phyloP scores from a whole-genome alignment of 2,113 vertebrate genomes.

The Hippocampus abdominalis region DNA sequence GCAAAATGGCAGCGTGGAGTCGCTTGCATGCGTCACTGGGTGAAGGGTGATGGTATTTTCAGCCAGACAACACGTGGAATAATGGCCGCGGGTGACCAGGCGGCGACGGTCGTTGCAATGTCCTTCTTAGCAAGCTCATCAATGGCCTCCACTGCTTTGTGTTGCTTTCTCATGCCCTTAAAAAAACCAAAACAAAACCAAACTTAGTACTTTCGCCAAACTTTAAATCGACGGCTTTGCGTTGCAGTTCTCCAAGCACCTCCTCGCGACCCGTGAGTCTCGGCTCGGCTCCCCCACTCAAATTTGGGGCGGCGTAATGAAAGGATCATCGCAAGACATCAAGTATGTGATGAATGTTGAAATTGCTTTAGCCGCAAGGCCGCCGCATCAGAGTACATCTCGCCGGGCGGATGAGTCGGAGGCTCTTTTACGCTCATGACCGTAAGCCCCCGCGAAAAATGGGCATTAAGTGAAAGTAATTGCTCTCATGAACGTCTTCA shows the following conservation, averaged over 20 bases:
- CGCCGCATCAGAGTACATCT: neutral
- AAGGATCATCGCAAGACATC: slow-evolving; percentile 6
- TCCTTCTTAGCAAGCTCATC: too few relatives aligned
- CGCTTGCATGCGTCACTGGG: neutral
- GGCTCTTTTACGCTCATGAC: slow-evolving; percentile 3
- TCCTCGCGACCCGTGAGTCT: neutral
- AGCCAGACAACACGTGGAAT: too few relatives aligned
- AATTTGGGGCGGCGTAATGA: slow-evolving; percentile 11
- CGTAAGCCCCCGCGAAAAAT: slow-evolving; percentile 3
- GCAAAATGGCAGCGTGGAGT: neutral
- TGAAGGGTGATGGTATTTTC: too few relatives aligned
- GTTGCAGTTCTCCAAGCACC: neutral
- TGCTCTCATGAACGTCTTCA: slow-evolving; percentile 4
- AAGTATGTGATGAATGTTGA: slow-evolving; percentile 12
- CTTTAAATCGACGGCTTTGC: slow-evolving; percentile 7
- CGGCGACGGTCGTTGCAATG: too few relatives aligned
- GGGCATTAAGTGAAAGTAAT: slow-evolving; percentile 10
- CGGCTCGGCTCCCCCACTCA: neutral
- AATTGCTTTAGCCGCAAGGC: slow-evolving; percentile 7
- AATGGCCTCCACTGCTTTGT: neutral
- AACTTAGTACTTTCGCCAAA: neutral
- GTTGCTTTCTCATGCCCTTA: neutral
- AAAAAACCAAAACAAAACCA: neutral
- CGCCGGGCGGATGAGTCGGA: slow-evolving; percentile 3
- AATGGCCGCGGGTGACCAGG: too few relatives aligned